Conservation (phyloP, 2,888 invertebrate species). For the Tinea trinotella region DNA sequence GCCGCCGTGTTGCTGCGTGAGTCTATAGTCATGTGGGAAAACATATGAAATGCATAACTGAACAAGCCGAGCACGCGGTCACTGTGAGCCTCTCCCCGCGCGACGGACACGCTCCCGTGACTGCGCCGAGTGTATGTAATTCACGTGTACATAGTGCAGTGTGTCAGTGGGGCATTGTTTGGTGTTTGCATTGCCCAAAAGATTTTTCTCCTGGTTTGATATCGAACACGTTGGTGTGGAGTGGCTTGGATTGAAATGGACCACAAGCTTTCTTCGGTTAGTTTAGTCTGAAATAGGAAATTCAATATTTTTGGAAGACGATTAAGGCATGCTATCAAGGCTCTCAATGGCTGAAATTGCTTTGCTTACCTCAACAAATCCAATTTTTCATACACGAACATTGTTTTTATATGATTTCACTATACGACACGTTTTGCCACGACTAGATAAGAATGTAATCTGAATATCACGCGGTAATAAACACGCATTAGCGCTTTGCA, state of each 20-base stretch:
- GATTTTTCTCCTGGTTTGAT: background rate
- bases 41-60: constrained; percentile 48
- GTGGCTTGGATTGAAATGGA: constrained; percentile 27
- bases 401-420: constrained; percentile 14
- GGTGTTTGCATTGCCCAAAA: constrained; percentile 31
- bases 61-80: constrained; percentile 30
- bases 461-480: constrained; percentile 56
- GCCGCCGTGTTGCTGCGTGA: constrained; percentile 46
- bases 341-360: constrained; percentile 30
- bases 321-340: constrained; percentile 45
- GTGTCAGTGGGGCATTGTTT: constrained; percentile 43
- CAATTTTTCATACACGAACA: constrained; percentile 7
- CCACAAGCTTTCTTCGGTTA: constrained; percentile 23
- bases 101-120: constrained; percentile 15
- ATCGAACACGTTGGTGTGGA: constrained; percentile 1
- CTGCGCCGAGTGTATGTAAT: background rate
- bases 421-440: constrained; percentile 18
- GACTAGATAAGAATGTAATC: constrained; percentile 61
- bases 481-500: constrained; percentile 49
- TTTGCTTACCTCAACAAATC: constrained; percentile 2
- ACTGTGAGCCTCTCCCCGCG: constrained; percentile 22
- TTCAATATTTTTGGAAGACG: constrained; percentile 14
- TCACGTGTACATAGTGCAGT: constrained; percentile 33
- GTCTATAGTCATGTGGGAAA: constrained; percentile 34
- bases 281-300: constrained; percentile 5